These are phyloP conservation scores for Cistogaster globosa DNA, from an alignment of 2,888 invertebrate genomes.

Conservation along the genomic window DNA sequence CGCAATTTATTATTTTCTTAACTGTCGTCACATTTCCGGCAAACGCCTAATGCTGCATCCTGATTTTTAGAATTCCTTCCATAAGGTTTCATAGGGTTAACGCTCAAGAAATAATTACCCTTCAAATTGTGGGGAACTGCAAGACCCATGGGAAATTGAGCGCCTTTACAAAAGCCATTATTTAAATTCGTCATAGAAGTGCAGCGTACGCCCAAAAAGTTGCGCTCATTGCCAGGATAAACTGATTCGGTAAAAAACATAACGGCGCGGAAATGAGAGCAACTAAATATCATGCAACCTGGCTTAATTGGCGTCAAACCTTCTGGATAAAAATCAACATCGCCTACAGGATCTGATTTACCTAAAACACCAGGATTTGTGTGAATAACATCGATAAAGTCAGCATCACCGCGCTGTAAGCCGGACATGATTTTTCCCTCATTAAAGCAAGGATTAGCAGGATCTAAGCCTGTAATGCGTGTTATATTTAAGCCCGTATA, in stretches of 20 bases:
- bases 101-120: conserved; percentile 76
- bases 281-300: conserved; percentile 74
- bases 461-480: conserved; percentile 80
- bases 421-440: conserved; percentile 76
- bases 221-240: conserved; percentile 76
- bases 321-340: conserved; percentile 78
- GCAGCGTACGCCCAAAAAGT: conserved; percentile 76
- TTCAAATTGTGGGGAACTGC: conserved; percentile 69
- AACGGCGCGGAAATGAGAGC: conserved; percentile 77
- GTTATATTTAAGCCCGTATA: conserved; percentile 74
- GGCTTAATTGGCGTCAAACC: conserved; percentile 74
- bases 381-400: conserved; percentile 78
- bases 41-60: no score
- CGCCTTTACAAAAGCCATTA: conserved; percentile 69
- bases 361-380: conserved; percentile 77
- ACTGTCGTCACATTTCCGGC: no score
- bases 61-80: conserved; percentile 60
- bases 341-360: conserved; percentile 74
- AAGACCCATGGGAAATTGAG: conserved; percentile 74
- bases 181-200: conserved; percentile 71
- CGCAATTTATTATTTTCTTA: no score
- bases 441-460: conserved; percentile 80
- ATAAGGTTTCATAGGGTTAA: conserved; percentile 73
- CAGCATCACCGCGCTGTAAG: conserved; percentile 77
- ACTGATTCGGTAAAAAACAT: conserved; percentile 77